These are phyloP conservation scores for Drosophila nr. fundita DNA, from an alignment of 2,888 invertebrate species.

Conservation along the genomic window DNA sequence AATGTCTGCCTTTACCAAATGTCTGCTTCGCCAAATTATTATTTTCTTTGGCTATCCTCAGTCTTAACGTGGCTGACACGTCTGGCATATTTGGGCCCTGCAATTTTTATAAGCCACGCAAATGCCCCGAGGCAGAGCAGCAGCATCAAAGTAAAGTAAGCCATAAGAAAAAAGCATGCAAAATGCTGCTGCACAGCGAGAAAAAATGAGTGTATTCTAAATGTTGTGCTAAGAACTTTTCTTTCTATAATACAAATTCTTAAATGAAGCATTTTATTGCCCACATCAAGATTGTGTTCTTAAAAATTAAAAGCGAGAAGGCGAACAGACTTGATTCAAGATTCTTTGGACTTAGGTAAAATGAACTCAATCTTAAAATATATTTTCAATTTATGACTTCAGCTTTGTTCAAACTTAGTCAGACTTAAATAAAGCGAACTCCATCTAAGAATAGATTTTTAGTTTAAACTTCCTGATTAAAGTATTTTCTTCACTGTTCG, in stretches of 20 bases:
- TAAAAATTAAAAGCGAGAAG: background rate
- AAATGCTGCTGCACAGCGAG: slow-evolving; percentile 15
- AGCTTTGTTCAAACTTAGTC: too few relatives aligned
- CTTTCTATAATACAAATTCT: background rate
- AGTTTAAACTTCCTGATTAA: too few relatives aligned
- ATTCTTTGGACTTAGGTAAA: background rate
- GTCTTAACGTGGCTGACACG: slow-evolving; percentile 2
- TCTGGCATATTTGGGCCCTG: slow-evolving; percentile 42
- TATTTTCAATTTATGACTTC: too few relatives aligned
- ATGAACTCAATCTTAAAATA: background rate
- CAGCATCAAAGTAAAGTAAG: slow-evolving; percentile 42
- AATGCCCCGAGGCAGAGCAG: slow-evolving; percentile 35
- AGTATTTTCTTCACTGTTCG: background rate
- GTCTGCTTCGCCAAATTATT: background rate
- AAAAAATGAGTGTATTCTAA: background rate
- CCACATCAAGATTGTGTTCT: background rate
- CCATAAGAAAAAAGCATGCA: slow-evolving; percentile 24
- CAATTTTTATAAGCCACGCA: slow-evolving; percentile 57
- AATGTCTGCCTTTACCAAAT: slow-evolving; percentile 2
- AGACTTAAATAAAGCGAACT: background rate
- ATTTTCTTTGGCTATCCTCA: background rate
- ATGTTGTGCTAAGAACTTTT: background rate
- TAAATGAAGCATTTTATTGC: background rate
- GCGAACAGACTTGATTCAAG: background rate
- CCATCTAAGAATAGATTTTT: too few relatives aligned